Evolutionary conservation across 2,113 vertebrate genomes (phyloP), one percentile per base, ranked within the genome.

Genomic region (Hydrolagus affinis): DNA sequence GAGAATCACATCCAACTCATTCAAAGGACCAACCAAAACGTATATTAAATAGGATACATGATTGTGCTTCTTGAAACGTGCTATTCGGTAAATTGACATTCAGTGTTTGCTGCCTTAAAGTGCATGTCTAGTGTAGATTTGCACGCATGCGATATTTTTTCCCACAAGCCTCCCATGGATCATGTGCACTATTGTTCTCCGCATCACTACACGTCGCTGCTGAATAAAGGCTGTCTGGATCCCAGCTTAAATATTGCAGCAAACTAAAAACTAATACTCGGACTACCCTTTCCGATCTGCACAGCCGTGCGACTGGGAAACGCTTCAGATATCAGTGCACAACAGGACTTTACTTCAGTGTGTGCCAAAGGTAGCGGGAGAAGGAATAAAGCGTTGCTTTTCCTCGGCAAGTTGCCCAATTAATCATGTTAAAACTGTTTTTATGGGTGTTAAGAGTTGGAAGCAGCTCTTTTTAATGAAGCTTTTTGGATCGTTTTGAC

Each of bases 261-360:
- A 94, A 95, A 95, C 94, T 97, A 95, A 97, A 98, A 96, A 94
- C 95, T 93, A 95, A 95, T 95, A 93, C 97, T 98, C 96, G 96
- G 93, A 94, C 93, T 91, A 98, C 98, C 94, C 95, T 94, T 94
- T 99, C 95, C 96, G 94, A 95, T 95, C 94, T 97, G 97, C 94
- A 97, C 96, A 97, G 94, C 96, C 95, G 94, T 95, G 97, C 95
- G 94, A 96, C 95, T 95, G 93, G 91, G 94, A 95, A 91, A 93
- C 94, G 93, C 95, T 95, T 96, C 95, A 95, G 95, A 95, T 94
- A 90, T 92, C 94, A 83, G 75, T 60, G n/a, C 44, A 17, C n/a
- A 44, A 57, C 78, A 60, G 32, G 19, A 83, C 93, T 95, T 92
- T 90, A 91, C 95, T 91, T 90, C 90, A 87, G 93, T 44, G 44